Evolutionary conservation across 2,113 vertebrate species (phyloP), one percentile per base, ranked within the genome.

Genomic region (Pleuronectes platessa): DNA sequence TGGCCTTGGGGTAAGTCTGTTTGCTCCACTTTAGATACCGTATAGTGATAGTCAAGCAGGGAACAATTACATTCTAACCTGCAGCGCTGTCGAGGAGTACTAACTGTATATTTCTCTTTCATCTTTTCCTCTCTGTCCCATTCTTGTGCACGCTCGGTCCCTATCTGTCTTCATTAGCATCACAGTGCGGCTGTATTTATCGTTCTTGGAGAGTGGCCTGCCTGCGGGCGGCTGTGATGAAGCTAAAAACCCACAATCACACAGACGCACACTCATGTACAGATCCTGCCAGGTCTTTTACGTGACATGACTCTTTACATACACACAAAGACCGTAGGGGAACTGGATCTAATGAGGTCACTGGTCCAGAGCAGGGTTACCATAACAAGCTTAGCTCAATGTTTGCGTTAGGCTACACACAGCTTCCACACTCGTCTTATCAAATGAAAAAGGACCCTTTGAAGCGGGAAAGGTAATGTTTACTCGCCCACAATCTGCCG

Each of bases 91-190:
- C 79, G 87, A 80, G 84, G 77, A 78, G 68, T 79, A 67, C 82
- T 89, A 79, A 40, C 31, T 62, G 31, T 62, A 87, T 75, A 86
- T 83, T 71, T 58, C 40, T 65, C 78, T 89, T 85, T 92, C 85
- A 92, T 91, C 85, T 92, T 60, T 82, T 71, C 61, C 61, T 79
- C 73, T 87, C 75, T 90, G 64, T 77, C 54, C 68, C 74, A 70
- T 67, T 64, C 67, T 74, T 53, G 62, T 82, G 69, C 45, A 75
- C 62, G 3, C 64, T 73, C 73, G 51, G 71, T 86, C 65, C 81
- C 88, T 81, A 90, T 92, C 90, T 45, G 53, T 93, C 92, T 94
- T 92, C 89, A 93, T 94, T 94, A 93, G 82, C 87, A 90, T 92
- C 78, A 73, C 82, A 87, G 78, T 86, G 81, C 76, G 67, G 77